phyloP scores from a whole-genome alignment of 2,113 vertebrate genomes.

The Nymphicus hollandicus region DNA sequence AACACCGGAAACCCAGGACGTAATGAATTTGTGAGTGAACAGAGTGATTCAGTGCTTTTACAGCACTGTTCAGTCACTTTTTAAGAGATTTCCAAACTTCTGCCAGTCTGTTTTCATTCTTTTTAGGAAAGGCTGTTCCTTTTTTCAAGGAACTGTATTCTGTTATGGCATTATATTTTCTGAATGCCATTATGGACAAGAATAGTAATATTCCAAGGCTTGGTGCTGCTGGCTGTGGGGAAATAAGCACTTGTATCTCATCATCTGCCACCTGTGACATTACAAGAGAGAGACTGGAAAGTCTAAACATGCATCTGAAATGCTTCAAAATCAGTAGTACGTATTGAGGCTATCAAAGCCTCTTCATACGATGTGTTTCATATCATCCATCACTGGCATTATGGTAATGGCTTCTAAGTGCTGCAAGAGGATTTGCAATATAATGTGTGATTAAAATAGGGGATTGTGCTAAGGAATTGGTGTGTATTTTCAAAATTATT shows the following conservation, averaged over 20 bases:
- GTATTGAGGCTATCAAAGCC: background rate
- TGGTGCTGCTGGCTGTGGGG: background rate
- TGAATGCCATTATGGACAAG: background rate
- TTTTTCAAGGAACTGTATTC: background rate
- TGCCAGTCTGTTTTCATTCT: background rate
- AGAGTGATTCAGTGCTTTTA: background rate
- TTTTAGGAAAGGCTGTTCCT: background rate
- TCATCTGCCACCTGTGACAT: background rate
- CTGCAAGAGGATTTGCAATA: slow-evolving; percentile 60
- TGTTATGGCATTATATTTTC: background rate
- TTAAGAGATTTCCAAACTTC: background rate
- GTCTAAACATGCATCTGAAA: background rate
- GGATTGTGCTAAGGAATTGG: slow-evolving; percentile 36
- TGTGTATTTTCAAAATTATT: slow-evolving; percentile 71
- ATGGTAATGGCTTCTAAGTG: background rate
- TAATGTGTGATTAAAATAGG: slow-evolving; percentile 59
- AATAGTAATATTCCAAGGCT: background rate
- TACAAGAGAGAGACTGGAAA: background rate
- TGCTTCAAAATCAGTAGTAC: background rate
- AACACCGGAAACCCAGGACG: background rate
- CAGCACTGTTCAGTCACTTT: background rate
- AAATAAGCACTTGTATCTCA: background rate
- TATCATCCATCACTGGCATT: background rate
- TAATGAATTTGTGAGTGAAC: background rate
- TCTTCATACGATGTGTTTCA: background rate